Percentiles rank a stretch among this genome's conserved stretches.
phyloP scores from a whole-genome alignment of 2,113 vertebrate genomes.

The Syrmaticus mikado region DNA sequence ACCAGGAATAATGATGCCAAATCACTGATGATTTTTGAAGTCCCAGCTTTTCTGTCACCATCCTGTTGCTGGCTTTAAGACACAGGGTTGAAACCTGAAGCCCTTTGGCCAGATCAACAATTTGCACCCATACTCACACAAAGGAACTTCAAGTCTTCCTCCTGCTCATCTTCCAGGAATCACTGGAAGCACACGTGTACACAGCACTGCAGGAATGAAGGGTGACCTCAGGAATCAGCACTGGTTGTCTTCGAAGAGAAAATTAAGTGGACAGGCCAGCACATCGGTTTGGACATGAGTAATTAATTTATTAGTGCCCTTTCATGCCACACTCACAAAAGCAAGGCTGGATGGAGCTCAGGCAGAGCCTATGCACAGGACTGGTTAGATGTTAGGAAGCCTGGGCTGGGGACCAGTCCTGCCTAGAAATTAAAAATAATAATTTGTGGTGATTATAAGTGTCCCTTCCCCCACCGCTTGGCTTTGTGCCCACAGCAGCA shows the following conservation, averaged over 20 bases:
- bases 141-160: background rate
- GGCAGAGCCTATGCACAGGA: background rate
- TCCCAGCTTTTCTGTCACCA: background rate
- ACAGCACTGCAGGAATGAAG: background rate
- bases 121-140: background rate
- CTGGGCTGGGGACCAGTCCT: background rate
- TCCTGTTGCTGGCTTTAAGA: no score
- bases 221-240: slow-evolving; percentile 23
- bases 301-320: slow-evolving; percentile 58
- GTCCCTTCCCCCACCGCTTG: background rate
- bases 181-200: background rate
- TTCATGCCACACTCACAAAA: background rate
- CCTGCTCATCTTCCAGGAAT: no score
- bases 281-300: slow-evolving; percentile 46
- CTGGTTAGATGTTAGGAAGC: no score
- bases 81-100: background rate
- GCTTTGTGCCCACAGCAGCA: background rate
- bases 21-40: background rate
- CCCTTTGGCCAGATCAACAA: background rate
- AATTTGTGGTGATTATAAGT: background rate
- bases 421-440: background rate
- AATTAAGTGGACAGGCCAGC: background rate
- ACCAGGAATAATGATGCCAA: background rate
- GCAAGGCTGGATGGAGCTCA: background rate
- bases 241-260: slow-evolving; percentile 11